A percentile compares a stretch with the other conserved stretches of the same genome.
Conservation (phyloP, 2,797 vertebrate genomes). For the Scarus forsteni region DNA sequence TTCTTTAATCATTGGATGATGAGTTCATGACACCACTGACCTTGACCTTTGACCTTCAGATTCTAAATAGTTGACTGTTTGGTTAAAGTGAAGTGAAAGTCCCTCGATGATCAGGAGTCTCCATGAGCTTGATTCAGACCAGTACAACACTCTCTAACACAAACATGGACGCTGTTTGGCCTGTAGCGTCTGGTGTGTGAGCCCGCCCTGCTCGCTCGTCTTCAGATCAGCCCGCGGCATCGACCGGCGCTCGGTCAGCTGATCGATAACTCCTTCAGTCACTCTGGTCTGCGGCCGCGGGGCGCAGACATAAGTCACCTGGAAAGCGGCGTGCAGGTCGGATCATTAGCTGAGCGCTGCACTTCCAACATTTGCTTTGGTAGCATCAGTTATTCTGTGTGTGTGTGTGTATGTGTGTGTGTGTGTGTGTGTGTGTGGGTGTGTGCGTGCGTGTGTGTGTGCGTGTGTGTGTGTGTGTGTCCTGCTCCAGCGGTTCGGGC, state of each 20-base stretch:
- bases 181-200: slow-evolving; percentile 19
- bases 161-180: slow-evolving; percentile 23
- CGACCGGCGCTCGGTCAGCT: slow-evolving; percentile 50
- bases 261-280: slow-evolving; percentile 73
- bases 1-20: too few relatives aligned
- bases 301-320: slow-evolving; percentile 72
- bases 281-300: slow-evolving; percentile 57
- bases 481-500: slow-evolving; percentile 41
- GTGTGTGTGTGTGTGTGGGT: too few relatives aligned
- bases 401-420: too few relatives aligned
- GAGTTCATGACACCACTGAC: too few relatives aligned
- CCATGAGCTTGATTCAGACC: too few relatives aligned
- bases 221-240: slow-evolving; percentile 49
- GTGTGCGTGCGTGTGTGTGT: too few relatives aligned
- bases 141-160: too few relatives aligned
- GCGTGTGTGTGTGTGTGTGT: neutral
- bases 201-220: slow-evolving; percentile 59
- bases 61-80: too few relatives aligned
- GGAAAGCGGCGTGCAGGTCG: slow-evolving; percentile 65
- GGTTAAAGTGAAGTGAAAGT: too few relatives aligned
- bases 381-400: slow-evolving; percentile 74
- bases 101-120: too few relatives aligned
- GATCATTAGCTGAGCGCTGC: slow-evolving; percentile 70
- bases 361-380: slow-evolving; percentile 74
- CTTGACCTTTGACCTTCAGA: too few relatives aligned